Conservation (phyloP, 2,113 vertebrate genomes). For the Hemibates koningsi region DNA sequence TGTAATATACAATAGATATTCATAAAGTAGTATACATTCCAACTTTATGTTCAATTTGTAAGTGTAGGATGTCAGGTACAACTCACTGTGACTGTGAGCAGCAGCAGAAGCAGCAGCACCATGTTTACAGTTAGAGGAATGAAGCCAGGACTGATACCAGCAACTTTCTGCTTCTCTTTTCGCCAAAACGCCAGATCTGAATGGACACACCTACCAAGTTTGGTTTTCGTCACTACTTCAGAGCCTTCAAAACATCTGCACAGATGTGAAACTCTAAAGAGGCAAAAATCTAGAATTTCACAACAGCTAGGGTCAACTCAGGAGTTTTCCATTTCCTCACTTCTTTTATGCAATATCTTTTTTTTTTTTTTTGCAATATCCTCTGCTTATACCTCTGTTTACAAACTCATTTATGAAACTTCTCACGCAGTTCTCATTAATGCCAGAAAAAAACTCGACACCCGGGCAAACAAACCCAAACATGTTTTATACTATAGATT, state of each 20-base stretch:
- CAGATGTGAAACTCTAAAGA: conserved; percentile 7
- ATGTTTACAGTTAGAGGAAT: conserved; percentile 3
- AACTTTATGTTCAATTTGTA: neutral
- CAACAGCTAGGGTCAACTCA: neutral
- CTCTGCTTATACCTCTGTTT: neutral
- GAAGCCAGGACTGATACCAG: neutral
- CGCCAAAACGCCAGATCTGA: accelerated
- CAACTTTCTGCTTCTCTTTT: neutral
- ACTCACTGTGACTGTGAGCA: conserved; percentile 52
- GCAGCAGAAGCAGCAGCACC: conserved; percentile 36
- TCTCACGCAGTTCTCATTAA: neutral
- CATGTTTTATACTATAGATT: neutral
- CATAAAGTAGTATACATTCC: neutral
- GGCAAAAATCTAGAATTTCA: neutral
- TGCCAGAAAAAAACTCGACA: neutral
- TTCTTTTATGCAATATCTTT: neutral
- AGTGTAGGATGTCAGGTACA: neutral
- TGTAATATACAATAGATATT: neutral
- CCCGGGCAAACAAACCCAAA: neutral
- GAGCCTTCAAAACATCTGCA: neutral
- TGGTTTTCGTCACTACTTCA: neutral
- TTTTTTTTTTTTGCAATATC: neutral
- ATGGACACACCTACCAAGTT: neutral
- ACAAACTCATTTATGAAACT: neutral
- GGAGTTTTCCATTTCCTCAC: neutral